These are phyloP conservation scores for Halictus ligatus DNA, from an alignment of 2,888 invertebrate species.

Conservation along the genomic window DNA sequence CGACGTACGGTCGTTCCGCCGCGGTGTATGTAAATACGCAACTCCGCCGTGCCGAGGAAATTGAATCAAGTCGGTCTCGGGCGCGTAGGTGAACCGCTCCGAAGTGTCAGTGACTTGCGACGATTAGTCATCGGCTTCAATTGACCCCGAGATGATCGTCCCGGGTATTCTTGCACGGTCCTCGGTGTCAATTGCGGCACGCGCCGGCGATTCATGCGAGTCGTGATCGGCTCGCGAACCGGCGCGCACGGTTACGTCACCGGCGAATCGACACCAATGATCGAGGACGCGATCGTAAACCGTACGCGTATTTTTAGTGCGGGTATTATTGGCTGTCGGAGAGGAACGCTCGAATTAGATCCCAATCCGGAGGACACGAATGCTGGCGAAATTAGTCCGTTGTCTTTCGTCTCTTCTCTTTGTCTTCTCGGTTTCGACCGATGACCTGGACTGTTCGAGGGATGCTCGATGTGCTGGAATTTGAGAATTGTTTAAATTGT, in stretches of 20 bases:
- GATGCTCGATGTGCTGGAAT: background rate
- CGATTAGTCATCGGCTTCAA: conserved; percentile 78
- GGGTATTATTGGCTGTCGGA: conserved; percentile 57
- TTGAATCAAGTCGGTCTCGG: conserved; percentile 13
- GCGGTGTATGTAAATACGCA: background rate
- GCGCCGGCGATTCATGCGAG: conserved; percentile 78
- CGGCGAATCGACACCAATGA: conserved; percentile 70
- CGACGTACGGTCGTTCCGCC: background rate
- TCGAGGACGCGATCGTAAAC: conserved; percentile 66
- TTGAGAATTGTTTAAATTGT: background rate
- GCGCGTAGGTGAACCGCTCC: conserved; percentile 68
- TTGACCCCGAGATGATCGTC: conserved; percentile 78
- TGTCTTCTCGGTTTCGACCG: background rate
- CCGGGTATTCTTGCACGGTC: conserved; percentile 76
- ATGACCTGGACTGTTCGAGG: background rate
- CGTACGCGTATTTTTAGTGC: conserved; percentile 68
- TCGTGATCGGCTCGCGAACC: conserved; percentile 77
- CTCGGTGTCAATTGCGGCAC: conserved; percentile 80
- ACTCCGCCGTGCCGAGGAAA: conserved; percentile 1
- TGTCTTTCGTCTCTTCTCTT: background rate
- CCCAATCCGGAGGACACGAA: background rate
- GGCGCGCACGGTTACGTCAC: conserved; percentile 73
- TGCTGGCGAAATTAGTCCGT: background rate
- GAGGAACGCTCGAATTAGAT: conserved; percentile 6
- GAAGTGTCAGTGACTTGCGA: conserved; percentile 76